phyloP scores from a whole-genome alignment of 2,797 vertebrate species.

The Gallinago solitaria region DNA sequence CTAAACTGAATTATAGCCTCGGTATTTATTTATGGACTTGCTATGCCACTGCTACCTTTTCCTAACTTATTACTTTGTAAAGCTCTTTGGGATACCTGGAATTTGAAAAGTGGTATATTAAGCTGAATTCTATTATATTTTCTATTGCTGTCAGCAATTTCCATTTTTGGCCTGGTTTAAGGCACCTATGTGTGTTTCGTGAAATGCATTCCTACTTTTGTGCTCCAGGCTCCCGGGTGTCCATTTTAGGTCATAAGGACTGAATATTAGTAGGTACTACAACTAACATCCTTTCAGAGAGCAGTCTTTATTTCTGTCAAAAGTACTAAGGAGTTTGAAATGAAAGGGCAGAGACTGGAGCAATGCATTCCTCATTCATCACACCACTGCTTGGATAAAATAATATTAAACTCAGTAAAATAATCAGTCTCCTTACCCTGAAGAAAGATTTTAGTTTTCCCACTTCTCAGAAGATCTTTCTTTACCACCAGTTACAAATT shows the following conservation, averaged over 20 bases:
- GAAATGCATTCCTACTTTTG: neutral
- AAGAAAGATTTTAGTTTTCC: constrained; percentile 12
- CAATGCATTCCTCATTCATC: neutral
- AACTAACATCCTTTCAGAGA: neutral
- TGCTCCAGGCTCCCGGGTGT: neutral
- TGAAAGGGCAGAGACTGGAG: neutral
- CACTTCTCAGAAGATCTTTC: neutral
- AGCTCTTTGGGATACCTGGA: constrained; percentile 36
- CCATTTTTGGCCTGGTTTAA: constrained; percentile 13
- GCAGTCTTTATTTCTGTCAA: neutral
- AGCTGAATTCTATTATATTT: constrained; percentile 42
- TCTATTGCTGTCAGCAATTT: constrained; percentile 40
- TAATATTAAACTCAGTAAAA: constrained; percentile 19
- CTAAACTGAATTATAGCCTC: constrained; percentile 22
- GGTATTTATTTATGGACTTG: constrained; percentile 42
- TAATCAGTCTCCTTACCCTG: neutral
- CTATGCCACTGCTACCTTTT: neutral
- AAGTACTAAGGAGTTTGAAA: constrained; percentile 4
- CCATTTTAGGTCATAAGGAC: constrained; percentile 4
- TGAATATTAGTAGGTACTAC: neutral
- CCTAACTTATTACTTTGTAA: constrained; percentile 34
- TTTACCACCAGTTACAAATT: neutral
- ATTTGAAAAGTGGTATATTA: constrained; percentile 46
- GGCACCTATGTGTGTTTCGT: neutral
- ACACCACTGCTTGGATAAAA: neutral